Evolutionary conservation across 2,797 vertebrate species (phyloP), one percentile per base, ranked within the genome.

Genomic region (Discoglossus pictus): DNA sequence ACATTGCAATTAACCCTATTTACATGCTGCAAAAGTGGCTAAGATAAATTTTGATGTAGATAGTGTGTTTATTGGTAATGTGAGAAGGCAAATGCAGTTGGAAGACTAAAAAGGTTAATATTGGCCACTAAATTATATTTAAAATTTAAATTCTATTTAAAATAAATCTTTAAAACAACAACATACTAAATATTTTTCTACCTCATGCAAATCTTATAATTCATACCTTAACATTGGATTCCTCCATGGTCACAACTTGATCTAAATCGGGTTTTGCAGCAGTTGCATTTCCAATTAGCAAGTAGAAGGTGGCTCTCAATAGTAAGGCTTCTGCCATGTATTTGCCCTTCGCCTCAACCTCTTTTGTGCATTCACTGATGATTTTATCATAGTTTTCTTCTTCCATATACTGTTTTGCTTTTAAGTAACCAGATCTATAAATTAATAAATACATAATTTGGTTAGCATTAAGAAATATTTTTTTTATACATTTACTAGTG

Each of bases 381-480:
- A 99, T 99, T 87, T 99, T 99, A 82, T 99, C 97, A 31, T 99
- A 99, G 79, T 99, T 99, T 84, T 99, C 97, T 83, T 99, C 97
- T 77, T 98, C 96, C 96, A 99, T 99, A 80, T 95, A 99, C 78
- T 99, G 96, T 82, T 99, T 98, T 44, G 97, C 97, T 83, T 95
- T 98, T 83, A 97, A 88, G 82, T 96, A 99, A 44, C 94, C 95
- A 65, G 93, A 97, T 83, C 97, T 99, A 73, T 64, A 13, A 78
- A 80, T 77, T 24, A 60, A 87, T 68, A 50, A 21, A 11, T 31
- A 31, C n/a, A n/a, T n/a, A n/a, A n/a, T n/a, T n/a, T n/a, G n/a
- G n/a, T n/a, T n/a, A n/a, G n/a, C n/a, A n/a, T n/a, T n/a, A n/a
- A n/a, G n/a, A n/a, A n/a, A n/a, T n/a, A n/a, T n/a, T n/a, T n/a